Conservation (phyloP, 2,113 vertebrate genomes). For the Fregata magnificens region DNA sequence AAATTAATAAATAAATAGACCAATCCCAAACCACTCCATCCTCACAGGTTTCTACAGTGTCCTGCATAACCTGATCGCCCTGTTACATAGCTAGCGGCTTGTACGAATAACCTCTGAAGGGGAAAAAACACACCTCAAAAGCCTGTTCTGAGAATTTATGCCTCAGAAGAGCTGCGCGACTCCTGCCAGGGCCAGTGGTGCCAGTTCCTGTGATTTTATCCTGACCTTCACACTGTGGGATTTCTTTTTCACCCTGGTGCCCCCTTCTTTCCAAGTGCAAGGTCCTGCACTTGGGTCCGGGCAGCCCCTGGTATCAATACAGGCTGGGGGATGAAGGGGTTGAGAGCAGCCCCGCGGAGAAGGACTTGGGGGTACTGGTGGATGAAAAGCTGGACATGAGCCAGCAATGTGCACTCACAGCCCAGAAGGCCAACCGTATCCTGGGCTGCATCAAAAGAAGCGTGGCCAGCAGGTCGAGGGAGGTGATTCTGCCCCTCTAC, state of each 20-base stretch:
- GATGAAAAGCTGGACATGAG: not conserved
- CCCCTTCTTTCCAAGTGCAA: not conserved
- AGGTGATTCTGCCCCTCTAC: not conserved
- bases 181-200: not conserved
- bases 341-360: not conserved
- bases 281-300: not conserved
- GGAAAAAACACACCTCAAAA: not conserved
- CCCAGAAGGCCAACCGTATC: not conserved
- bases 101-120: not conserved
- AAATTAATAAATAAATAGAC: conserved; percentile 7
- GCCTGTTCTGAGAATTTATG: not conserved
- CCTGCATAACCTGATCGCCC: not conserved
- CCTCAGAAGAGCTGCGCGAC: rapidly evolving
- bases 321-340: not conserved
- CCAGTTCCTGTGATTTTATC: not conserved
- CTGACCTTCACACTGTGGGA: not conserved
- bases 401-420: not conserved
- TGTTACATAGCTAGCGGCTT: not conserved
- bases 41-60: not conserved
- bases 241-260: not conserved
- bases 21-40: not conserved
- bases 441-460: not conserved
- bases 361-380: not conserved
- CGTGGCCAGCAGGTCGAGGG: not conserved
- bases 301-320: not conserved